Base-by-base conservation (phyloP, 1,140 invertebrate genomes). In the Drosophila truncata region DNA sequence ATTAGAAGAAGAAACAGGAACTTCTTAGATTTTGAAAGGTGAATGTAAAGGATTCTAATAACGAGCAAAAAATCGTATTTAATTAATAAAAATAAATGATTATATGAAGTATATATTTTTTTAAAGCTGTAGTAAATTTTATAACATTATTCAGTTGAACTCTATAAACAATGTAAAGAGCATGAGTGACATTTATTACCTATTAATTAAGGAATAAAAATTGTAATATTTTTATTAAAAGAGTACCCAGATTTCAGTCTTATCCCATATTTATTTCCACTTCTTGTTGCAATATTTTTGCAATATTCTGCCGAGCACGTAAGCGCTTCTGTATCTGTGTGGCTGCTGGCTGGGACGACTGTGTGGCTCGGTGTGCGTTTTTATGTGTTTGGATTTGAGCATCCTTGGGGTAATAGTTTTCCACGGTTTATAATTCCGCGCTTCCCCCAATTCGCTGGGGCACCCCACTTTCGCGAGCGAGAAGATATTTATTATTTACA, bases 361-460 rank as follows among this genome's bases (percentile, higher is more conserved):
- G 23, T 33, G 33, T 14, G 60, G 49, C 16, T 35, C 11, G 44
- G 33, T 74, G 55, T 61, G 42, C 67, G 63, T 47, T 57, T 60
- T 52, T 85, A 61, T 84, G 72, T 84, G 67, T 88, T 81, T 88
- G 84, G 80, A 88, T 88, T 90, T 88, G 84, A 90, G 85, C 74
- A 88, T 90, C 85, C 85, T 85, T 88, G 85, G 85, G 78, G 81
- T 88, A 88, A 88, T 88, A 88, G 84, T 88, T 88, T 88, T 90
- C 84, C 84, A 88, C 85, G 85, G 85, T 90, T 88, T 88, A 88
- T 88, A 88, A 88, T 90, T 88, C 84, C 81, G 84, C 69, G 78
- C 74, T 81, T 84, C 73, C 82, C 76, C 69, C 78, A 71, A 64
- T 31, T 42, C 54, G 18, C 25, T 7, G 20, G 14, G 50, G 23